Evolutionary conservation across 2,113 vertebrate genomes (phyloP).

Genomic region (Montifringilla adamsi): DNA sequence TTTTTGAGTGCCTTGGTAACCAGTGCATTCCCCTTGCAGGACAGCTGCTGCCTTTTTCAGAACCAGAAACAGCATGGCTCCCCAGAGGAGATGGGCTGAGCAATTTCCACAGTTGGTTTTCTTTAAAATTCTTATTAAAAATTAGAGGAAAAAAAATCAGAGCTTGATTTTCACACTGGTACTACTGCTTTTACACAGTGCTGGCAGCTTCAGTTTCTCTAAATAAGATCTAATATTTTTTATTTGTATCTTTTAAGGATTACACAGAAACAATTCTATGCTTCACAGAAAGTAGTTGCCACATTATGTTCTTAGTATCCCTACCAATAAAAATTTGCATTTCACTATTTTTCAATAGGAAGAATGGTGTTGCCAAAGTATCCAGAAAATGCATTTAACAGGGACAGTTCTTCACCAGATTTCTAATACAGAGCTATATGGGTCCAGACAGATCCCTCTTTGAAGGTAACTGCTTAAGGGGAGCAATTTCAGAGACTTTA

Average conservation of each 20-base stretch:
- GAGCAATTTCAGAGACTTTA: neutral
- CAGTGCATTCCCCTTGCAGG: neutral
- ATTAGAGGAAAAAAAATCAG: accelerated
- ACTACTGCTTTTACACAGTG: neutral
- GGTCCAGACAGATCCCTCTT: neutral
- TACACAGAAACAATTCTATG: neutral
- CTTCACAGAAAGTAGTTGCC: neutral
- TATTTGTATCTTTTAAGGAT: neutral
- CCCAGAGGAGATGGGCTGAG: neutral
- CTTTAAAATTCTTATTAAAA: neutral
- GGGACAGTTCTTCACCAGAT: neutral
- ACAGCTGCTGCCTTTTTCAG: neutral
- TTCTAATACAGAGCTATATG: neutral
- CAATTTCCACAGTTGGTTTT: neutral
- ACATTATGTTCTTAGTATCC: neutral
- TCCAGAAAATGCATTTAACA: neutral
- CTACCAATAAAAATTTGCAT: neutral
- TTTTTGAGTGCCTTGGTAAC: neutral
- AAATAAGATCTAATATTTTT: neutral
- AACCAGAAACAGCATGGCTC: neutral
- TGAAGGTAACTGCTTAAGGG: neutral
- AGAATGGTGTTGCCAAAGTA: neutral
- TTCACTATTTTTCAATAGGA: neutral
- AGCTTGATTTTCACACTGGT: neutral
- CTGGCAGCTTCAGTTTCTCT: neutral